Conservation (phyloP, 2,888 invertebrate genomes). For the Baronia brevicornis region DNA sequence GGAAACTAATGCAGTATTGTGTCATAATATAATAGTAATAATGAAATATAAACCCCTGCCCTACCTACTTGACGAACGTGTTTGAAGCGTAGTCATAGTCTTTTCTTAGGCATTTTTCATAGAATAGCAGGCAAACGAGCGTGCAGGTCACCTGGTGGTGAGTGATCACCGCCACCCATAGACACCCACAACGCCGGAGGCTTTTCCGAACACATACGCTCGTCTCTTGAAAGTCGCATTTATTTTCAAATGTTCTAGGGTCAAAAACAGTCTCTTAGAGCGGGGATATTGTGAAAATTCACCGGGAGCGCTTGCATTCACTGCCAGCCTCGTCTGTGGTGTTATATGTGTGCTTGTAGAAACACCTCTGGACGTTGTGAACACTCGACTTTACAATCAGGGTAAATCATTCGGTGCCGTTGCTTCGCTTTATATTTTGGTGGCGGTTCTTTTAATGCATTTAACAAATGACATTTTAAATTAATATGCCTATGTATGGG, state of each 20-base stretch:
- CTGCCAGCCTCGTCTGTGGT: slow-evolving; percentile 85
- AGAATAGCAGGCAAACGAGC: no score
- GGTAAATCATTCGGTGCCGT: slow-evolving; percentile 57
- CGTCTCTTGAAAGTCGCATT: neutral
- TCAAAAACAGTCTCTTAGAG: slow-evolving; percentile 42
- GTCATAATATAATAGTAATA: no score
- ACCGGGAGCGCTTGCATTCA: slow-evolving; percentile 79
- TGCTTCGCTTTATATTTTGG: slow-evolving; percentile 9
- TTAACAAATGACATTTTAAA: no score
- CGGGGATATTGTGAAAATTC: slow-evolving; percentile 58
- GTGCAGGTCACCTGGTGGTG: no score
- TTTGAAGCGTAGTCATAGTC: no score
- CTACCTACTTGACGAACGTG: no score
- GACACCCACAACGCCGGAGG: neutral
- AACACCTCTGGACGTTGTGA: slow-evolving; percentile 91
- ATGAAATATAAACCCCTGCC: no score
- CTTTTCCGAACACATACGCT: neutral
- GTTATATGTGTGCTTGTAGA: slow-evolving; percentile 83
- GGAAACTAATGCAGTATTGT: no score
- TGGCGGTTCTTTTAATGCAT: no score
- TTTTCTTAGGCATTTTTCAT: no score
- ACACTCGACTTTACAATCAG: slow-evolving; percentile 92
- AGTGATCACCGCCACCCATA: no score
- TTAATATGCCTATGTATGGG: no score
- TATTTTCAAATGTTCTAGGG: slow-evolving; percentile 40